Conservation (phyloP, 2,888 invertebrate species). For the Muscina levida region DNA sequence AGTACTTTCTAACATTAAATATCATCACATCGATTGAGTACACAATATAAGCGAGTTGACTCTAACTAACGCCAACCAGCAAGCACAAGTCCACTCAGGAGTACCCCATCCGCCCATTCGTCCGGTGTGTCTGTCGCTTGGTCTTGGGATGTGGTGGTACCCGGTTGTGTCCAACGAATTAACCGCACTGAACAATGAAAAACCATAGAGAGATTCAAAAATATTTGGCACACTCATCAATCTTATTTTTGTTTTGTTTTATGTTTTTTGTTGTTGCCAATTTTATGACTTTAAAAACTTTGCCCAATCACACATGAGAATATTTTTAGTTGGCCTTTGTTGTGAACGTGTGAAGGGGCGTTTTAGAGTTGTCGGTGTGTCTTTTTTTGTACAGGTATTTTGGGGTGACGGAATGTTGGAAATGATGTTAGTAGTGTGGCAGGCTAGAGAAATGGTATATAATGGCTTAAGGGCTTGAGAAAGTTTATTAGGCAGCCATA, state of each 20-base stretch:
- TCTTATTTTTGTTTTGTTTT: slow-evolving; percentile 51
- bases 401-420: slow-evolving; percentile 3
- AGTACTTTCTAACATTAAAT: slow-evolving; percentile 21
- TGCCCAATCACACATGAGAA: slow-evolving; percentile 25
- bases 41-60: no score
- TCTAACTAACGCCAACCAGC: no score
- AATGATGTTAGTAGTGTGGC: not conserved
- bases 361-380: not conserved
- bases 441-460: no score
- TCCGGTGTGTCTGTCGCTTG: not conserved
- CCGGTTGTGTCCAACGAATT: slow-evolving; percentile 44
- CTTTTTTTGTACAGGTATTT: not conserved
- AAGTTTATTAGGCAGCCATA: no score
- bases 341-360: not conserved
- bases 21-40: not conserved
- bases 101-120: no score
- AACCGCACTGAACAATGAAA: slow-evolving; percentile 52
- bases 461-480: no score
- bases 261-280: not conserved
- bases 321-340: not conserved
- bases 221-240: slow-evolving; percentile 66
- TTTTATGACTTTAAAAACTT: slow-evolving; percentile 14
- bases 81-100: no score
- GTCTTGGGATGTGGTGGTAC: not conserved
- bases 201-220: slow-evolving; percentile 29